A percentile compares a stretch with the other conserved stretches of the same genome.
These are phyloP conservation scores for Cheirogaleus medius DNA, from an alignment of 2,113 vertebrate species.

Conservation along the genomic window DNA sequence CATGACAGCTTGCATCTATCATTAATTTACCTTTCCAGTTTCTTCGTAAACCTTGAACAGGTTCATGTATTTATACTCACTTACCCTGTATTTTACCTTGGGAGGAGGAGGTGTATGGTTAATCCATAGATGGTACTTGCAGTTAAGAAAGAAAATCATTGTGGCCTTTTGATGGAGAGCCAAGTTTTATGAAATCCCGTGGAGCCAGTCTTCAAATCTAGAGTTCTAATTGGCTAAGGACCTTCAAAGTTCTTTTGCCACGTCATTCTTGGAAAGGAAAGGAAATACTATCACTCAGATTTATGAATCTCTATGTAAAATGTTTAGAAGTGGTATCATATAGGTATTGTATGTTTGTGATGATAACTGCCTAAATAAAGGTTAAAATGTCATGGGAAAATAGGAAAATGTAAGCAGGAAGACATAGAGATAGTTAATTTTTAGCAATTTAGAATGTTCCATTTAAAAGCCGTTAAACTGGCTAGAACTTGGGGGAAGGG, in stretches of 20 bases:
- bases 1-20: not conserved
- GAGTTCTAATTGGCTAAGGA: slow-evolving; percentile 29
- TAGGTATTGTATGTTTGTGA: slow-evolving; percentile 25
- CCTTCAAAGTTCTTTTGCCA: not conserved
- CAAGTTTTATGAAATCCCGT: slow-evolving; percentile 15
- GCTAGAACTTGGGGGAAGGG: not conserved
- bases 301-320: not conserved
- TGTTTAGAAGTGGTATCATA: slow-evolving; percentile 38
- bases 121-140: not conserved
- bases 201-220: not conserved
- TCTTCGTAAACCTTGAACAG: not conserved
- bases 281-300: not conserved
- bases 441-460: slow-evolving; percentile 63
- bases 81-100: not conserved
- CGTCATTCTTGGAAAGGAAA: slow-evolving; percentile 27
- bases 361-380: slow-evolving; percentile 42
- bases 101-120: not conserved
- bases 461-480: slow-evolving; percentile 69
- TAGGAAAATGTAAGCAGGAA: slow-evolving; percentile 38
- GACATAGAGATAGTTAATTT: slow-evolving; percentile 57
- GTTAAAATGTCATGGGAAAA: slow-evolving; percentile 56
- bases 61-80: not conserved
- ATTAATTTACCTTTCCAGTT: not conserved
- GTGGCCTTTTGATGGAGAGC: not conserved
- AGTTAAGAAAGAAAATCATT: not conserved